A percentile compares a stretch with the other conserved stretches of the same genome.
Evolutionary conservation across 2,888 invertebrate genomes (phyloP).

Genomic region (Zygaena filipendulae): DNA sequence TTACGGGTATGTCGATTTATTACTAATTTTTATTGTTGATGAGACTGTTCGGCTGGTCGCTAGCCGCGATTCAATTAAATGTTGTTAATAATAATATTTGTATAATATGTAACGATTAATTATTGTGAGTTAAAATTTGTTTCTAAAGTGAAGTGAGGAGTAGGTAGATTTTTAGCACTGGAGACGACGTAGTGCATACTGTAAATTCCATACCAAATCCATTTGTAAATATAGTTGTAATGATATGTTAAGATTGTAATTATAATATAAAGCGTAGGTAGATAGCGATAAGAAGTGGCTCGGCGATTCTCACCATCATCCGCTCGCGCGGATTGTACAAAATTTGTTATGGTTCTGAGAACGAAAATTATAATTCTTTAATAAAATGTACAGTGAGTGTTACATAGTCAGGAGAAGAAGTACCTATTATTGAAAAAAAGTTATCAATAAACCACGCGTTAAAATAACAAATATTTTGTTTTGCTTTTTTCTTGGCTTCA

Average conservation of each 20-base stretch:
- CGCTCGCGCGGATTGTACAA: constrained; percentile 68
- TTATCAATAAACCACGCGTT: constrained; percentile 66
- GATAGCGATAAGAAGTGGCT: constrained; percentile 60
- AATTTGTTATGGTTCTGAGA: constrained; percentile 65
- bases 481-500: constrained; percentile 61
- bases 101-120: constrained; percentile 64
- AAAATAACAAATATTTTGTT: constrained; percentile 56
- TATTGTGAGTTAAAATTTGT: constrained; percentile 62
- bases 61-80: constrained; percentile 51
- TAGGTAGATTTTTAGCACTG: constrained; percentile 36
- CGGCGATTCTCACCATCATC: constrained; percentile 56
- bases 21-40: constrained; percentile 61
- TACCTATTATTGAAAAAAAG: constrained; percentile 65
- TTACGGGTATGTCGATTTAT: constrained; percentile 59
- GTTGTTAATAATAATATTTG: constrained; percentile 59
- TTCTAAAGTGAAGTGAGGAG: constrained; percentile 45
- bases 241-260: constrained; percentile 45
- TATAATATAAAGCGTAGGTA: constrained; percentile 52
- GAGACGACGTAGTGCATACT: constrained; percentile 52
- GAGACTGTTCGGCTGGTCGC: constrained; percentile 32
- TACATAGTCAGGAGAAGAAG: constrained; percentile 70
- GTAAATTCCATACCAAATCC: constrained; percentile 68
- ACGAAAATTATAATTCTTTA: constrained; percentile 59
- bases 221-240: constrained; percentile 66
- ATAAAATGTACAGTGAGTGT: constrained; percentile 69